Evolutionary conservation across 2,888 invertebrate genomes (phyloP), one percentile per base, ranked within the genome.

Genomic region (Microctonus brassicae): DNA sequence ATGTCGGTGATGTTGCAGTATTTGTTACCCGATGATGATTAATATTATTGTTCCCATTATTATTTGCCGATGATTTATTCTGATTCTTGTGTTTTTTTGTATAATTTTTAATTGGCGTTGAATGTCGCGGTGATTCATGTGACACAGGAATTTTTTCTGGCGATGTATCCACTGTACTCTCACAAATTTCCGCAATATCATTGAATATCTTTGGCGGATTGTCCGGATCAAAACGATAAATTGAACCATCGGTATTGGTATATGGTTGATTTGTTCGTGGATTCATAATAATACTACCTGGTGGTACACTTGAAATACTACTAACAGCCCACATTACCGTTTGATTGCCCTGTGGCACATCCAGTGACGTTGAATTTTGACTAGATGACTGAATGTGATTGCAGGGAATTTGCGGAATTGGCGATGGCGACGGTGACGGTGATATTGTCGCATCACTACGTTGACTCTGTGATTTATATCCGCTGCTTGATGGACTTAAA

Each of bases 271-370:
- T 94, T 62, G 93, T 94, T 90, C 93, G 87, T 26, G 97, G 97
- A 87, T 97, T 95, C 86, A 97, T 95, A 81, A 97, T 94, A 80
- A 97, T 89, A 80, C 96, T 95, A 73, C 97, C 97, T 69, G 93
- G 90, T 64, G 97, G 97, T 73, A 97, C 96, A 77, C 93, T 92
- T 53, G 94, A 91, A 87, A 96, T 91, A 88, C 94, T 95, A 36
- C 95, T 94, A 66, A 97, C 95, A 64, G 96, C 95, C 95, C 97
- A 97, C 86, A 96, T 92, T 61, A 94, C 91, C 53, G 90, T 89
- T 72, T 87, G 83, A 75, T 75, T 77, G 61, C 79, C 76, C 10
- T 70, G 63, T 24, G 64, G 64, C 47, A 69, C 61, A 62, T 84
- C 79, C 65, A 84, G 83, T 42, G 83, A 81, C 1, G 82, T 82